Conservation (phyloP, 2,888 invertebrate genomes). For the Oithona nana region DNA sequence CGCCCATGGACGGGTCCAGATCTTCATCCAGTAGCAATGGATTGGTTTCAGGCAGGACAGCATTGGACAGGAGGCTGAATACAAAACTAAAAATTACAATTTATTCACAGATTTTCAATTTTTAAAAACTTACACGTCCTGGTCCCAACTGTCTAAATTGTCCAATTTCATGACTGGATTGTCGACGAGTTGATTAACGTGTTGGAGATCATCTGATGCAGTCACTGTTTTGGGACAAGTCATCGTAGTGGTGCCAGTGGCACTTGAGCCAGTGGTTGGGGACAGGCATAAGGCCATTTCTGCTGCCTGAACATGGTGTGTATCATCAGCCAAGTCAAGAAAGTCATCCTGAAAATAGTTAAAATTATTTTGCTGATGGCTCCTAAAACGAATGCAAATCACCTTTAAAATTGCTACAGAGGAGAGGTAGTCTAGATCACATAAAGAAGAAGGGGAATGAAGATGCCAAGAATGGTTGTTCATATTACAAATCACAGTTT, state of each 20-base stretch:
- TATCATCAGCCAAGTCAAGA: neutral
- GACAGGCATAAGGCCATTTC: neutral
- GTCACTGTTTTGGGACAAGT: neutral
- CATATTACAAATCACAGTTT: no score
- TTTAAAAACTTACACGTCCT: neutral
- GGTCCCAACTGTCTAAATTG: neutral
- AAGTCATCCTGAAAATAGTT: neutral
- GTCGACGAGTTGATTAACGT: neutral
- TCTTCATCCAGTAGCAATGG: neutral
- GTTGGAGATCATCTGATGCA: neutral
- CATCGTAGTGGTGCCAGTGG: neutral
- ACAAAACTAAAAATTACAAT: neutral
- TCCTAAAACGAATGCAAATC: no score
- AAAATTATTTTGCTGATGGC: no score
- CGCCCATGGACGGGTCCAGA: conserved; percentile 22
- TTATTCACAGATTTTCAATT: neutral
- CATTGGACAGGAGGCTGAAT: conserved; percentile 8
- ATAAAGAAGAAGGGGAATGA: no score
- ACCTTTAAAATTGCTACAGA: no score
- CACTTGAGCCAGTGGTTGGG: neutral
- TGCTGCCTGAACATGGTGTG: neutral
- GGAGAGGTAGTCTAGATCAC: no score
- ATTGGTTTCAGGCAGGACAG: conserved; percentile 11
- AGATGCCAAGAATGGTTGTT: no score
- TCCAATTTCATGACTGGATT: neutral